phyloP scores from a whole-genome alignment of 2,888 invertebrate genomes.

The Cactoblastis cactorum region DNA sequence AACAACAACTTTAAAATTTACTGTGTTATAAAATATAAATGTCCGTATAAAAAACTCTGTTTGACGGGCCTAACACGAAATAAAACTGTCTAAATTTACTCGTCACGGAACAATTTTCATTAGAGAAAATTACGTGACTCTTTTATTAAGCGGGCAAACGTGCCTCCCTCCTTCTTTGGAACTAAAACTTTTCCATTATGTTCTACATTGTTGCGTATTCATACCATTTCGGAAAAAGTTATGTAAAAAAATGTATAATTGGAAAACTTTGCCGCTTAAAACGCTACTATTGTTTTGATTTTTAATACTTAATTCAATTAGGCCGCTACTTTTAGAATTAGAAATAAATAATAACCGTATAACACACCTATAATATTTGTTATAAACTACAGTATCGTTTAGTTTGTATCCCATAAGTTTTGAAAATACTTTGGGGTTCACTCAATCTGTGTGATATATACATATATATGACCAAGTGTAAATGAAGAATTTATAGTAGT shows the following conservation, averaged over 20 bases:
- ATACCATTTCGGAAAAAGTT: slow-evolving; percentile 26
- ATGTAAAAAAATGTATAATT: slow-evolving; percentile 29
- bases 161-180: slow-evolving; percentile 32
- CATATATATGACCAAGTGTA: no score
- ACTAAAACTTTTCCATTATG: slow-evolving; percentile 52
- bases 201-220: slow-evolving; percentile 47
- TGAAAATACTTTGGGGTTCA: no score
- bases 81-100: slow-evolving; percentile 60
- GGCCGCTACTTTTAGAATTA: not conserved
- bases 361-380: no score
- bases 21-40: slow-evolving; percentile 14
- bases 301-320: no score
- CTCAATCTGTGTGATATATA: no score
- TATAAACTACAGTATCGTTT: no score
- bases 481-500: no score
- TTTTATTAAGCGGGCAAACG: slow-evolving; percentile 41
- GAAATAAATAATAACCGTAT: no score
- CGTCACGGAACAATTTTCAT: slow-evolving; percentile 72
- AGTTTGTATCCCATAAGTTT: no score
- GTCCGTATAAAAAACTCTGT: slow-evolving; percentile 39
- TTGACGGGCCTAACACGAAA: slow-evolving; percentile 54
- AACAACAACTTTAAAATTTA: no score
- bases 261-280: slow-evolving; percentile 12
- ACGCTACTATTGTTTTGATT: slow-evolving; percentile 1
- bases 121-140: slow-evolving; percentile 33